Evolutionary conservation across 2,113 vertebrate genomes (phyloP).

Genomic region (Anhinga anhinga): DNA sequence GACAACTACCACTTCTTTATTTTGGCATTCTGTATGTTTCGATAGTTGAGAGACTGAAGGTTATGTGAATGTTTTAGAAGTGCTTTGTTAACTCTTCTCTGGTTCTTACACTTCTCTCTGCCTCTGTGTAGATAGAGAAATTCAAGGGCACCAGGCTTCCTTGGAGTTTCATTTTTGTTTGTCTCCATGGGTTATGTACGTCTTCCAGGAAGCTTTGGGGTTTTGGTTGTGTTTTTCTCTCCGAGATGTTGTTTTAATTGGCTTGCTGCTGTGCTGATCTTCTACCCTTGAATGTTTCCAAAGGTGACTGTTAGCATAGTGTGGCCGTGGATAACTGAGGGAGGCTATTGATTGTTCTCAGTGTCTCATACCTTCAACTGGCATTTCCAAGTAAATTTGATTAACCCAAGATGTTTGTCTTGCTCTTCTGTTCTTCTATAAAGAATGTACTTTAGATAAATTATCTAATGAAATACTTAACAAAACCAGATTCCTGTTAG

Average conservation of each 20-base stretch:
- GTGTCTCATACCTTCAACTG: background rate
- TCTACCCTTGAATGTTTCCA: background rate
- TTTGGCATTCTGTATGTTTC: background rate
- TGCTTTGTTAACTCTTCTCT: background rate
- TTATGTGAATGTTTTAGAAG: background rate
- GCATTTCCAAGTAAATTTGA: background rate
- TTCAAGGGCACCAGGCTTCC: background rate
- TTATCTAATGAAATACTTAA: background rate
- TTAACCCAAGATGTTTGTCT: background rate
- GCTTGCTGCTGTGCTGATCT: background rate
- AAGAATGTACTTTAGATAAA: background rate
- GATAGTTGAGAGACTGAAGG: background rate
- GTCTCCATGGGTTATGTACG: background rate
- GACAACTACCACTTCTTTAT: background rate
- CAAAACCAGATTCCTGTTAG: background rate
- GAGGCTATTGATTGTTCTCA: background rate
- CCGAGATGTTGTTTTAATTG: background rate
- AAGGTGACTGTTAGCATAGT: background rate
- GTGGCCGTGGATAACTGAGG: accelerated
- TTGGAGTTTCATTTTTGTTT: background rate
- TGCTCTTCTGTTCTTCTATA: background rate
- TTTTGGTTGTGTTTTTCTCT: background rate
- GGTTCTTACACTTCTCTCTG: background rate
- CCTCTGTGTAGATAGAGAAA: background rate
- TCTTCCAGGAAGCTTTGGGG: background rate